These are phyloP conservation scores for Poeciliopsis turrubarensis DNA, from an alignment of 2,113 vertebrate genomes.

Conservation along the genomic window DNA sequence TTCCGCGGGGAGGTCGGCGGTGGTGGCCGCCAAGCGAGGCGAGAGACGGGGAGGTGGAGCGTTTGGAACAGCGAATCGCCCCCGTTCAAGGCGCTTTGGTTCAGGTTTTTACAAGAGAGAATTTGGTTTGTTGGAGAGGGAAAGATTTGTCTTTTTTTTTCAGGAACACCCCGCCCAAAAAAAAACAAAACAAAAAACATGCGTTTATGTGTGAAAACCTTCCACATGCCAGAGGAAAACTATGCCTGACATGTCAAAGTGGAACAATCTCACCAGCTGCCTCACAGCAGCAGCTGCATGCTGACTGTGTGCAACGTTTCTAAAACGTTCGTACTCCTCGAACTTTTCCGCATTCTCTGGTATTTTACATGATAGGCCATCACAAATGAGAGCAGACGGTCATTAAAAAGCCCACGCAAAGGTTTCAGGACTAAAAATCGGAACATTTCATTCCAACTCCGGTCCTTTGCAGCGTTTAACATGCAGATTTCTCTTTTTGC, in stretches of 20 bases:
- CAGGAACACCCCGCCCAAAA: too few relatives aligned
- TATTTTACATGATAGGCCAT: not conserved
- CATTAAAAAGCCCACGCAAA: not conserved
- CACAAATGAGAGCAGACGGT: not conserved
- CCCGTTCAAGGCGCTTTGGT: not conserved
- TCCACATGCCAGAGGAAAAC: conserved; percentile 8
- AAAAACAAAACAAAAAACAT: not conserved
- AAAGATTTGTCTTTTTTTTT: not conserved
- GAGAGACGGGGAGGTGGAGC: conserved; percentile 1
- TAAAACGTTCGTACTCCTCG: not conserved
- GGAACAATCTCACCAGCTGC: not conserved
- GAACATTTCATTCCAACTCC: too few relatives aligned
- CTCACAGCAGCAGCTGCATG: conserved; percentile 2
- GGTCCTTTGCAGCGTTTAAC: too few relatives aligned
- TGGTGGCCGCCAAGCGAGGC: conserved; percentile 6
- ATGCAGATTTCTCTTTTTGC: too few relatives aligned
- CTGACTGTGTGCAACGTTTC: not conserved
- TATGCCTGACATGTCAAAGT: not conserved
- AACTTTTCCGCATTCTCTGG: not conserved
- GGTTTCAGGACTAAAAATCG: not conserved
- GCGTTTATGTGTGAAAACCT: not conserved
- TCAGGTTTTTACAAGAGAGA: not conserved
- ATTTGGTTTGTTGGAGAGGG: not conserved
- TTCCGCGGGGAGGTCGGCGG: conserved; percentile 16
- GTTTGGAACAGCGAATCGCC: conserved; percentile 44